phyloP scores from a whole-genome alignment of 2,888 invertebrate species.

The Synergus laeviventris region DNA sequence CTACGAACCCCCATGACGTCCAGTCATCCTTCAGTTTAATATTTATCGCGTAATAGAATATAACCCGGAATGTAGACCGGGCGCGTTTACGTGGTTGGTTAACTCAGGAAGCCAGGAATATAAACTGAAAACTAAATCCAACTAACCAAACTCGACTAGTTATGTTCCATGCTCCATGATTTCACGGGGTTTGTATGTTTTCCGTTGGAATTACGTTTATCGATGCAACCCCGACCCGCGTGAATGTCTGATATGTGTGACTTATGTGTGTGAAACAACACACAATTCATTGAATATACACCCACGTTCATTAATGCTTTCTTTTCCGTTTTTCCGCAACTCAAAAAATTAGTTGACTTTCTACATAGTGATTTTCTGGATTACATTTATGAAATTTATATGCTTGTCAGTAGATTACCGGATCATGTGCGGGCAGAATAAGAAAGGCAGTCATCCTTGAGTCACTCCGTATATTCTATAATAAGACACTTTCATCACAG shows the following conservation, averaged over 20 bases:
- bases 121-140: slow-evolving; percentile 72
- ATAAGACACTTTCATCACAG: too few species aligned
- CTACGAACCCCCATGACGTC: background rate
- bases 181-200: slow-evolving; percentile 47
- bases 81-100: slow-evolving; percentile 70
- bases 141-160: slow-evolving; percentile 62
- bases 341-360: too few species aligned
- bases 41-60: slow-evolving; percentile 73
- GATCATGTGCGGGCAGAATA: too few species aligned
- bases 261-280: background rate
- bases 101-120: slow-evolving; percentile 69
- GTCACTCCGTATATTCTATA: too few species aligned
- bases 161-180: slow-evolving; percentile 56
- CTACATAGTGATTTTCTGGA: too few species aligned
- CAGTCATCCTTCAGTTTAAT: slow-evolving; percentile 61
- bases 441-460: too few species aligned
- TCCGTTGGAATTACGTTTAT: slow-evolving; percentile 50
- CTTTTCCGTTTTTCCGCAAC: too few species aligned
- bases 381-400: too few species aligned
- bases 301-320: too few species aligned
- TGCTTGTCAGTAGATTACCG: too few species aligned
- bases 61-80: slow-evolving; percentile 62
- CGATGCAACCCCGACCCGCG: slow-evolving; percentile 40
- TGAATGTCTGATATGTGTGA: background rate
- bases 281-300: too few species aligned